Evolutionary conservation across 2,797 vertebrate genomes (phyloP), one percentile per base, ranked within the genome.

Genomic region (Typhlichthys subterraneus): DNA sequence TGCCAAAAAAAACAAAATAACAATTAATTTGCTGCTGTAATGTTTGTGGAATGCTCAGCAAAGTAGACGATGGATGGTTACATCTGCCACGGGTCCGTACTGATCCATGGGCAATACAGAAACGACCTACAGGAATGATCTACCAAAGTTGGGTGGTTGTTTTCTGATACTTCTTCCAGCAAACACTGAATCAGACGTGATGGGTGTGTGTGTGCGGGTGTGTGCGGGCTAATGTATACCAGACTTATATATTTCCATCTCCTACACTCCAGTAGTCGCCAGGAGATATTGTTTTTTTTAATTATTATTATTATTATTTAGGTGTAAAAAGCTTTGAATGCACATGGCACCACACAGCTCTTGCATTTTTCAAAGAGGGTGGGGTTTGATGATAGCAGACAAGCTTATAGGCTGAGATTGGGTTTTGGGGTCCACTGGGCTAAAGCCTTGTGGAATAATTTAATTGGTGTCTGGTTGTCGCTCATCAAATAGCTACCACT

Each of bases 381-480:
- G 65, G 69, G 60, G 55, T 81, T 77, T 81, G 78, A 80, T 73
- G 66, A 80, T 76, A 70, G 69, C 72, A 65, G 75, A 67, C 68
- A 55, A 69, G 67, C 72, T 45, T 75, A 49, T 67, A 57, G 76
- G 57, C 60, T 78, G 61, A 58, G 60, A 77, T 75, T 77, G 63
- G 51, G 70, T 78, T 81, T 81, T 73, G 72, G 81, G 79, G 77
- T 87, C 83, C 83, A 79, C 81, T 85, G 85, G 82, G 75, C 86
- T 83, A 90, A 88, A 87, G 73, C 87, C 86, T 90, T 76, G 88
- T 87, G 85, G 86, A 91, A 90, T 89, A 81, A 87, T 91, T 89
- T 89, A 92, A 90, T 90, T 90, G 89, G 85, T 85, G 83, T 86
- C 77, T 87, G 82, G 87, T 88, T 86, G 86, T 79, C 72, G 75